Percentiles rank a stretch among this genome's conserved stretches.
These are phyloP conservation scores for Megaceryle alcyon DNA, from an alignment of 2,797 vertebrate genomes.

Conservation along the genomic window DNA sequence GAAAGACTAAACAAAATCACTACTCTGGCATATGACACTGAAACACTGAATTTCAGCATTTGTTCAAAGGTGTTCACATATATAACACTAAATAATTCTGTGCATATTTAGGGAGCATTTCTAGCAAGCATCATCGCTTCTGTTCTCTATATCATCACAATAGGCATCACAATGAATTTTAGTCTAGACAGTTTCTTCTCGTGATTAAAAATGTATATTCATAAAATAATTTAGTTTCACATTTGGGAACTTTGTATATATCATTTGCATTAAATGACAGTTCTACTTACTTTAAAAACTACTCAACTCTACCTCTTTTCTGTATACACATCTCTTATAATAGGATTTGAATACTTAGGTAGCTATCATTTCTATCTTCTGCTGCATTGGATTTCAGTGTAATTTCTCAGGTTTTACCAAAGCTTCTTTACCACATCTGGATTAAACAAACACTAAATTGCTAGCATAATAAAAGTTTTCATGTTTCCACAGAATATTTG, in stretches of 20 bases:
- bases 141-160: not conserved
- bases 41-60: not conserved
- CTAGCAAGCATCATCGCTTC: not conserved
- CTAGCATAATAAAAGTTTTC: conserved; percentile 21
- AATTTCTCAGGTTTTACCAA: conserved; percentile 48
- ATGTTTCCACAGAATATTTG: not conserved
- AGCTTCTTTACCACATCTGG: not conserved
- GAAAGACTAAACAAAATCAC: not conserved
- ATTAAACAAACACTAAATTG: conserved; percentile 53
- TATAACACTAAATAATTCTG: not conserved
- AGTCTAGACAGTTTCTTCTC: not conserved
- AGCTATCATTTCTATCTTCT: conserved; percentile 3
- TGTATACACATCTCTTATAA: not conserved
- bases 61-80: not conserved
- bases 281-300: conserved; percentile 34
- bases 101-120: not conserved
- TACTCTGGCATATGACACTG: not conserved
- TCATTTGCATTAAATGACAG: conserved; percentile 46
- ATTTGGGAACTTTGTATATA: not conserved
- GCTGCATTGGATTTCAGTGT: not conserved
- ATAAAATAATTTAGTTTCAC: conserved; percentile 51
- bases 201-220: conserved; percentile 41
- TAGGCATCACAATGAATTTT: conserved; percentile 40
- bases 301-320: conserved; percentile 35
- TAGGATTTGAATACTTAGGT: conserved; percentile 48